Percentiles rank a stretch among this genome's conserved stretches.
phyloP scores from a whole-genome alignment of 2,888 invertebrate species.

The Nomada goodeniana region DNA sequence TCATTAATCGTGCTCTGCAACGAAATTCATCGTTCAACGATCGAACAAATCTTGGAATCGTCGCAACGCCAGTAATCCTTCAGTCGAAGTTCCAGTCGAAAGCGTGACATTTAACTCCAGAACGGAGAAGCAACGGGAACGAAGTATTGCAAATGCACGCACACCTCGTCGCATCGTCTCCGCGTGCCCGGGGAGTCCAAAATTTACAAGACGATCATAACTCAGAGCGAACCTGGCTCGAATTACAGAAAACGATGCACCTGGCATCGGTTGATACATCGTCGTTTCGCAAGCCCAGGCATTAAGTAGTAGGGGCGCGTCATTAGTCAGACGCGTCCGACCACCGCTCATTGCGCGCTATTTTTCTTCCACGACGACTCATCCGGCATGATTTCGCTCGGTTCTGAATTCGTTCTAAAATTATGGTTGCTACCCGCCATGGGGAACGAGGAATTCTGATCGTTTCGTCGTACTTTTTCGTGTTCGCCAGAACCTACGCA shows the following conservation, averaged over 20 bases:
- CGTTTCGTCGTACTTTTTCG: not conserved
- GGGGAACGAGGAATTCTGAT: not conserved
- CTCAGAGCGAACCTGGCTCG: constrained; percentile 62
- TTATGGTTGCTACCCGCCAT: constrained; percentile 51
- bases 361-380: constrained; percentile 69
- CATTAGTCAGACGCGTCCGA: constrained; percentile 67
- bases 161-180: not conserved
- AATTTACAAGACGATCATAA: constrained; percentile 43
- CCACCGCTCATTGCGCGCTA: constrained; percentile 46
- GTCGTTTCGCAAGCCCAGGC: constrained; percentile 56
- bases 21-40: too few relatives aligned
- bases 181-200: not conserved
- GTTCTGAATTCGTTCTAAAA: constrained; percentile 68
- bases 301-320: constrained; percentile 61
- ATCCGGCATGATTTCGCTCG: constrained; percentile 63
- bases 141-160: not conserved
- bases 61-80: too few relatives aligned
- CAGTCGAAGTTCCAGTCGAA: too few relatives aligned
- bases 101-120: not conserved
- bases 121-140: not conserved
- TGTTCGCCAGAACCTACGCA: too few relatives aligned
- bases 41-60: too few relatives aligned
- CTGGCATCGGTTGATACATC: constrained; percentile 48
- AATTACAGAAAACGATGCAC: constrained; percentile 59
- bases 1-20: too few relatives aligned